phyloP scores from a whole-genome alignment of 2,113 vertebrate genomes.

The Rhabdornis inornatus region DNA sequence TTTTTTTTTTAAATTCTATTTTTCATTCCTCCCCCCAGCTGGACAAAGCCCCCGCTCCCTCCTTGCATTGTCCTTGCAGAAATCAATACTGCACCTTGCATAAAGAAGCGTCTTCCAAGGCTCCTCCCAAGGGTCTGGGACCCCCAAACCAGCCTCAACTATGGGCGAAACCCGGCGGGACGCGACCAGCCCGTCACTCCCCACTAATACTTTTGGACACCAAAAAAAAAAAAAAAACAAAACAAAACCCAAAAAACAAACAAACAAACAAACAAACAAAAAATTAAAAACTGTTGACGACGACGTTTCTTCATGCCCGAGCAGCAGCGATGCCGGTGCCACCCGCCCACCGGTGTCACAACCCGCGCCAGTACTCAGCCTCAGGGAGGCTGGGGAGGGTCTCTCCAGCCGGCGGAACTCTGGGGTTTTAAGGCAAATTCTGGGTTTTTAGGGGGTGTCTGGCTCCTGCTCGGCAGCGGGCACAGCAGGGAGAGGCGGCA shows the following conservation, averaged over 20 bases:
- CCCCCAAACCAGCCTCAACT: not conserved
- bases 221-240: not conserved
- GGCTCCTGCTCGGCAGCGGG: not conserved
- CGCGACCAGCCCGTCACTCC: not conserved
- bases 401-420: not conserved
- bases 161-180: not conserved
- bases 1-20: not conserved
- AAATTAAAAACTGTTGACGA: not conserved
- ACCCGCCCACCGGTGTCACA: not conserved
- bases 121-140: not conserved
- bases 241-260: not conserved
- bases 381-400: not conserved
- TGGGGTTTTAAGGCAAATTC: slow-evolving; percentile 41
- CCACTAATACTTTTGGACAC: not conserved
- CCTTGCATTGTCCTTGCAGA: slow-evolving; percentile 66
- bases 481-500: not conserved
- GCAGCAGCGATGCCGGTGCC: not conserved
- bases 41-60: not conserved
- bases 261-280: not conserved
- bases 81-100: slow-evolving; percentile 68
- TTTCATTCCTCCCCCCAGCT: not conserved
- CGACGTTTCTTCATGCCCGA: not conserved
- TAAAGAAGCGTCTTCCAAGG: slow-evolving; percentile 9
- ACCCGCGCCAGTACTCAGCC: not conserved
- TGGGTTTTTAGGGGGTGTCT: not conserved